Evolutionary conservation across 2,113 vertebrate species (phyloP), one percentile per base, ranked within the genome.

Genomic region (Podarcis cretensis): DNA sequence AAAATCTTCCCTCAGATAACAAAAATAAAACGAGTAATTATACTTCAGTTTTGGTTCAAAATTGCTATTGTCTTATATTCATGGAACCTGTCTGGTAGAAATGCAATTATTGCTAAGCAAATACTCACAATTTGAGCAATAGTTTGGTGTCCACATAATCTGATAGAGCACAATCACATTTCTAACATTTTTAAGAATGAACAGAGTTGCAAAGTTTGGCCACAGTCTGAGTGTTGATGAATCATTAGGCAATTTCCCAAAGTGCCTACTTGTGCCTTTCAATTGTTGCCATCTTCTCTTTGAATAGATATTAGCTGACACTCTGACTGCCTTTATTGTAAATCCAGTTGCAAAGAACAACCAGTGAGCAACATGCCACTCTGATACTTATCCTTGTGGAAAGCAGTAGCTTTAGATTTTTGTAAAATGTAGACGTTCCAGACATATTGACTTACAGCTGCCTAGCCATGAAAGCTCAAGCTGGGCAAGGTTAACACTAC

Each of bases 301-400:
- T 32, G 21, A 87, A 73, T 73, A 35, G 35, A 73, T 74, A 82
- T 48, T 59, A 63, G 63, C 16, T 40, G 32, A 63, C 27, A 74
- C 13, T 6, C 30, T 71, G 4, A 74, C n/a, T 73, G 21, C 69
- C 48, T 63, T 73, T 59, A 20, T 30, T 59, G 35, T 81, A 27
- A 40, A 74, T 87, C 68, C 27, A 74, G 71, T 75, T 82, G 35
- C 54, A 88, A 88, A 73, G 32, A 82, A 82, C 57, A 88, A 82
- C 27, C 12, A 63, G 57, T 23, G 35, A 82, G 37, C 69, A 82
- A 32, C 21, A 32, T 88, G 54, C 27, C 57, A 57, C 79, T 75
- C 75, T 81, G 80, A 74, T 43, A 65, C 27, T 65, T 75, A 40
- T 57, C 66, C 14, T 63, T 75, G 79, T 74, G 74, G 82, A 79